phyloP scores from a whole-genome alignment of 2,113 vertebrate species.

The Halcyon senegalensis region DNA sequence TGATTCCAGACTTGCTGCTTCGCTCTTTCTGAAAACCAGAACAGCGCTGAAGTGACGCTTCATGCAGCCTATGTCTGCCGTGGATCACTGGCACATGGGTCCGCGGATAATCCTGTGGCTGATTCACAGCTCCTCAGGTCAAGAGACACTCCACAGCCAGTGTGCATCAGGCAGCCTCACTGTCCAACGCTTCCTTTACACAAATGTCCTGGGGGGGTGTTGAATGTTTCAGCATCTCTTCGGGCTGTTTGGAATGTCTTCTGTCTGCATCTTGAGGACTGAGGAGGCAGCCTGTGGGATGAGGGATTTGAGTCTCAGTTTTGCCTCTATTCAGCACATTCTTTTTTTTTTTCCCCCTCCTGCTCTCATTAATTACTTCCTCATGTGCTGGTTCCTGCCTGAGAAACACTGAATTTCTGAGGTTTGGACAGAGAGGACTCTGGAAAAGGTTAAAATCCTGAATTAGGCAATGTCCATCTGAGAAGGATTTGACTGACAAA shows the following conservation, averaged over 20 bases:
- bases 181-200: neutral
- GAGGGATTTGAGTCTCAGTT: neutral
- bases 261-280: neutral
- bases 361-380: conserved; percentile 56
- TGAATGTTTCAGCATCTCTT: neutral
- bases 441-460: neutral
- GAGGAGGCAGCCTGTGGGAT: neutral
- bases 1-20: neutral
- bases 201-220: neutral
- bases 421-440: neutral
- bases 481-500: neutral
- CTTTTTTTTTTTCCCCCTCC: neutral
- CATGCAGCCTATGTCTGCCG: rapidly evolving
- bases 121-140: neutral
- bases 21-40: neutral
- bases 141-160: rapidly evolving
- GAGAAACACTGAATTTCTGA: neutral
- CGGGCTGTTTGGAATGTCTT: neutral
- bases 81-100: neutral
- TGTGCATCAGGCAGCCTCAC: neutral
- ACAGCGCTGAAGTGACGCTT: neutral
- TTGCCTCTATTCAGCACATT: conserved; percentile 49
- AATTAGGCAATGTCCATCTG: neutral
- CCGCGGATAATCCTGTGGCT: neutral
- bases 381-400: conserved; percentile 17